These are phyloP conservation scores for Eristalinus aeneus DNA, from an alignment of 2,888 invertebrate species.

Conservation along the genomic window DNA sequence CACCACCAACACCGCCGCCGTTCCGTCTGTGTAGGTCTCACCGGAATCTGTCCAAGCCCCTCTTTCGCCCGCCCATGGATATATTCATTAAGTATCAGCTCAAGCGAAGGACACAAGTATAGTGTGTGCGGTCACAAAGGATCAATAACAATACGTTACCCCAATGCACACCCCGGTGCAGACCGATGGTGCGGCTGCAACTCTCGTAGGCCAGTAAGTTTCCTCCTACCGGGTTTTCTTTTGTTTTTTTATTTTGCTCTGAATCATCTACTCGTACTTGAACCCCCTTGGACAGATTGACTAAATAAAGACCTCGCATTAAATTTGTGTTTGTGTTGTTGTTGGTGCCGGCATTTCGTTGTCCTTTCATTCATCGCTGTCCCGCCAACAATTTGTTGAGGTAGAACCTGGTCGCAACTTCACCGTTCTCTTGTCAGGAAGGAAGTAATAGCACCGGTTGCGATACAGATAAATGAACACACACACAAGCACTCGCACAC, in stretches of 20 bases:
- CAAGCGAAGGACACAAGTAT: conserved; percentile 57
- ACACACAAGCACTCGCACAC: neutral
- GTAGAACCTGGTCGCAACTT: conserved; percentile 66
- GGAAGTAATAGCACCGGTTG: conserved; percentile 71
- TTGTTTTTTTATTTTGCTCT: conserved; percentile 5
- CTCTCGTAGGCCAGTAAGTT: conserved; percentile 20
- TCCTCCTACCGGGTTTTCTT: conserved; percentile 14
- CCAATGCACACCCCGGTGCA: neutral
- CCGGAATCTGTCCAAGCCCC: conserved; percentile 57
- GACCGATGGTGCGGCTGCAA: too few relatives aligned
- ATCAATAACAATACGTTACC: conserved; percentile 68
- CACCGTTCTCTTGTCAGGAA: conserved; percentile 60
- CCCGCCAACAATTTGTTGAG: conserved; percentile 67
- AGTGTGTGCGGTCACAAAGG: conserved; percentile 65
- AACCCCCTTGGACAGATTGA: conserved; percentile 55
- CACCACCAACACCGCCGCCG: neutral
- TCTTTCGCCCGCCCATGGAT: conserved; percentile 40
- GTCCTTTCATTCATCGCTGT: conserved; percentile 28
- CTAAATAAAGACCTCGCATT: conserved; percentile 67
- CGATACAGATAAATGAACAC: conserved; percentile 39
- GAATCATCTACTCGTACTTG: conserved; percentile 21
- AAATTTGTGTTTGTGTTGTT: conserved; percentile 37
- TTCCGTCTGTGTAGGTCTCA: neutral
- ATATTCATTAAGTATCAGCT: conserved; percentile 65
- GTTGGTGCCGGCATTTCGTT: conserved; percentile 9